phyloP scores from a whole-genome alignment of 2,113 vertebrate species.

The Zosterops pallidus region DNA sequence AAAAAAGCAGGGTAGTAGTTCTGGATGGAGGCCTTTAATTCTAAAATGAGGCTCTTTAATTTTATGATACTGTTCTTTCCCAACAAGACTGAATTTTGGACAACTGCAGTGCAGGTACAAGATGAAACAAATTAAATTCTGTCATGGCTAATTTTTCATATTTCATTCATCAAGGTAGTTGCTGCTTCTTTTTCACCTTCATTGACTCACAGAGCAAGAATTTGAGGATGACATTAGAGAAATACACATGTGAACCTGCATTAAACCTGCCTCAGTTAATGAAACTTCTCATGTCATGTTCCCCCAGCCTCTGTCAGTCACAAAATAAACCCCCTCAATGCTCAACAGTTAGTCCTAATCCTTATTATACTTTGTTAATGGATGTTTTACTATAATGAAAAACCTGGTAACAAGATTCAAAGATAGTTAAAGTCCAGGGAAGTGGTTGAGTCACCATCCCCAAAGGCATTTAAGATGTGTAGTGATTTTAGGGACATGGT shows the following conservation, averaged over 20 bases:
- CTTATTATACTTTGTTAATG: neutral
- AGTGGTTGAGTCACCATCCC: neutral
- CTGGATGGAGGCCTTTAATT: neutral
- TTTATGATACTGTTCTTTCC: neutral
- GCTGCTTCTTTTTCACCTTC: neutral
- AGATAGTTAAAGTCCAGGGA: neutral
- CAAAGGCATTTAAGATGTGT: neutral
- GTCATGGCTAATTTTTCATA: neutral
- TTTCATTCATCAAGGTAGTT: neutral
- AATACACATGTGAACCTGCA: neutral
- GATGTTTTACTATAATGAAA: neutral
- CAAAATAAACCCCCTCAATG: neutral
- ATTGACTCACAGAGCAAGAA: neutral
- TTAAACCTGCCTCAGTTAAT: neutral
- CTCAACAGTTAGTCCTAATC: neutral
- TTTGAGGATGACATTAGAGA: neutral
- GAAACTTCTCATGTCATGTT: neutral
- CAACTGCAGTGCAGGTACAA: neutral
- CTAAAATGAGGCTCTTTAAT: neutral
- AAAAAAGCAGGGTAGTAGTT: neutral
- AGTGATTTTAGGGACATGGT: neutral
- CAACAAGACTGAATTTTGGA: neutral
- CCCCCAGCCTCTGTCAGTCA: neutral
- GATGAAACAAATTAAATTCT: neutral
- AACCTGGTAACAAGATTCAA: neutral